Conservation (phyloP, 2,888 invertebrate species). For the Cryptus armator region DNA sequence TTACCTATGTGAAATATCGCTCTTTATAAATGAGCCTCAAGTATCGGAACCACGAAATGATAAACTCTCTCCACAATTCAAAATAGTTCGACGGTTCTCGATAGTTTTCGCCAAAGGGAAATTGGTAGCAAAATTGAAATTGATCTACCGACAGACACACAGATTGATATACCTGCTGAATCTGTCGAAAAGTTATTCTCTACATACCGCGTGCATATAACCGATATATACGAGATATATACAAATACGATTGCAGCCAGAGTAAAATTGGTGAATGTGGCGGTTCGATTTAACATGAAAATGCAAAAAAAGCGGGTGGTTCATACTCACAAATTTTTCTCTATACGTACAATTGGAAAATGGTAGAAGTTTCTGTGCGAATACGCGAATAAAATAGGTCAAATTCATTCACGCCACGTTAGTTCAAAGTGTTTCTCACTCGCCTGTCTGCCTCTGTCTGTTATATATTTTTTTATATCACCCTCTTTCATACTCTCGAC, state of each 20-base stretch:
- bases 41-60: too few species aligned
- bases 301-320: neutral
- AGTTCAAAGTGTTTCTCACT: constrained; percentile 29
- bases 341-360: neutral
- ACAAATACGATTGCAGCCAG: neutral
- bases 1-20: too few species aligned
- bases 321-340: neutral
- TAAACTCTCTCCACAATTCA: too few species aligned
- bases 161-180: too few species aligned
- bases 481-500: constrained; percentile 15
- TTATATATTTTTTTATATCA: constrained; percentile 14
- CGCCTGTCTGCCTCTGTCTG: constrained; percentile 6
- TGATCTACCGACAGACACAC: neutral
- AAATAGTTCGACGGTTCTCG: too few species aligned
- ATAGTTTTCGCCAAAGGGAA: too few species aligned
- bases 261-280: neutral
- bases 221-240: neutral
- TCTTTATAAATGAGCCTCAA: too few species aligned
- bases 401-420: constrained; percentile 43
- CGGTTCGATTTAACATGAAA: neutral
- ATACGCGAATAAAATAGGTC: constrained; percentile 20
- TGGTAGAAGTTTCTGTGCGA: constrained; percentile 7
- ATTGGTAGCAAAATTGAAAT: too few species aligned
- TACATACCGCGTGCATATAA: neutral
- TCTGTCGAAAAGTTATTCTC: too few species aligned